Conservation (phyloP, 2,888 invertebrate genomes). For the Sinodicranocentrus sp. region DNA sequence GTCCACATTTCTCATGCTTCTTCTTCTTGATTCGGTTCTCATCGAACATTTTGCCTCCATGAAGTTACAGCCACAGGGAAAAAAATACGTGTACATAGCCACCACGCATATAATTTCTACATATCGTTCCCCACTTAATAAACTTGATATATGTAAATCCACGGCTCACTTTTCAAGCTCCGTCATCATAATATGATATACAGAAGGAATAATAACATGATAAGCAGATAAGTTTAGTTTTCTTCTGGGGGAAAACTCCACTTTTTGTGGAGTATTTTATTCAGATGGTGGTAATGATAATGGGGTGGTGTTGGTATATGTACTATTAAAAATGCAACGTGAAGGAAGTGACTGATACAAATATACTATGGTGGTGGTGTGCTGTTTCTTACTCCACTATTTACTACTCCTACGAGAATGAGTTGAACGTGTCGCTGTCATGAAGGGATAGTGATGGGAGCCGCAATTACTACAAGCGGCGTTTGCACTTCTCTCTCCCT, state of each 20-base stretch:
- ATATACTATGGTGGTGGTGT: background rate
- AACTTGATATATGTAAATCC: constrained; percentile 26
- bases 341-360: constrained; percentile 7
- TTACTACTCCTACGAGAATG: constrained; percentile 3
- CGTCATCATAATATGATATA: constrained; percentile 13
- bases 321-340: background rate
- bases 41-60: constrained; percentile 20
- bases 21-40: constrained; percentile 27
- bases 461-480: constrained; percentile 22
- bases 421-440: constrained; percentile 33
- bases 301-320: constrained; percentile 7
- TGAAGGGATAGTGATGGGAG: constrained; percentile 35
- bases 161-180: constrained; percentile 20
- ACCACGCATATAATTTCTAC: constrained; percentile 12
- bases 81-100: background rate
- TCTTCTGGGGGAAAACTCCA: constrained; percentile 24
- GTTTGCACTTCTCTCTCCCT: background rate
- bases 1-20: constrained; percentile 54
- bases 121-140: constrained; percentile 11
- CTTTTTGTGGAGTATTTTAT: constrained; percentile 24
- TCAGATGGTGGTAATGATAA: constrained; percentile 23
- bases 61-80: constrained; percentile 14
- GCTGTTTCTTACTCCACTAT: background rate
- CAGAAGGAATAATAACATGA: constrained; percentile 3
- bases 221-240: constrained; percentile 23